Base-by-base conservation (phyloP, 2,888 invertebrate species). In the Hirtodrosophila trivittata region DNA sequence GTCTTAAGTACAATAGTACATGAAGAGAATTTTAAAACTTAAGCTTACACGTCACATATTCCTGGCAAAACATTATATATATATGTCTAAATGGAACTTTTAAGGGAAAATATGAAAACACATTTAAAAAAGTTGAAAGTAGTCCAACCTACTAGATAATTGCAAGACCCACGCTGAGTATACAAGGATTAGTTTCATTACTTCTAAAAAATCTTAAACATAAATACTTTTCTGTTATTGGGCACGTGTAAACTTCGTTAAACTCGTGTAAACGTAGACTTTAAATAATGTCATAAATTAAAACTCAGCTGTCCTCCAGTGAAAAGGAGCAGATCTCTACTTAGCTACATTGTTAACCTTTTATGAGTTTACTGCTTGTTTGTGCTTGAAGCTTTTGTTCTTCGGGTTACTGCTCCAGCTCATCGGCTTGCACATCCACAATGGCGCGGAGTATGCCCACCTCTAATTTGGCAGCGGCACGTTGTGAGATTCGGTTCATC, bases 401-500 rank as follows among this genome's bases (percentile, higher is more conserved):
- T 21, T 32, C 12, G 35, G 30, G 28, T 70, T 84, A 87, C 65
- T 89, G 83, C 55, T 87, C 88, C 65, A 89, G 57, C 55, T 89
- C 89, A 26, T 90, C 89, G 43, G 88, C 86, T 51, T 90, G 90
- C 18, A 88, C 87, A 45, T 90, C 90, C 41, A 90, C 87, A 39
- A 90, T 90, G 51, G 90, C 88, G 28, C 90, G 89, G 8, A 90
- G 62, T 43, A 90, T 89, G 57, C 87, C 87, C 43, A 90, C 64
- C 64, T 90, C 90, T 12, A 90, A 63, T 52, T 89, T 90, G 14
- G 88, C 86, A 7, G 90, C 89, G 12, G 86, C 77, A 7, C 87
- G 83, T 16, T 73, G 43, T 12, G 84, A 85, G 52, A 90, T 85
- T 46, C 90, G 87, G 73, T 89, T 90, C 87, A 90, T 88, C 10